These are phyloP conservation scores for Hystrix brachyura DNA, from an alignment of 2,113 vertebrate species.

Conservation along the genomic window DNA sequence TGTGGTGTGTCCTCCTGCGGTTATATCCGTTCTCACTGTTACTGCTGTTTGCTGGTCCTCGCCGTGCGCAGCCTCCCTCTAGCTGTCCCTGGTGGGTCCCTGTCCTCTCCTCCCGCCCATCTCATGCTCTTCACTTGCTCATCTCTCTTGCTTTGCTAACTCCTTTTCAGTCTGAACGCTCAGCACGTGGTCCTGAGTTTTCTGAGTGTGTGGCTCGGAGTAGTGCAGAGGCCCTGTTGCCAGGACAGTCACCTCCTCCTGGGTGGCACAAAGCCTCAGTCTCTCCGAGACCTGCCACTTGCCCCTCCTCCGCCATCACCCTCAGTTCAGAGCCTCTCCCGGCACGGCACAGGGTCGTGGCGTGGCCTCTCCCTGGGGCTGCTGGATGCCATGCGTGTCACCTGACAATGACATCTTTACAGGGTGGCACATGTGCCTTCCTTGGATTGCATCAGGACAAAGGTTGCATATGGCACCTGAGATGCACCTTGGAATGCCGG, in stretches of 20 bases:
- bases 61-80: background rate
- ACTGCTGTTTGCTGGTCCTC: background rate
- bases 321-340: background rate
- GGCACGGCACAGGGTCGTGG: background rate
- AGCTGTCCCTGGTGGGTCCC: background rate
- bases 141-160: background rate
- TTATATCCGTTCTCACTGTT: background rate
- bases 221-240: background rate
- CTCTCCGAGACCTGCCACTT: accelerated
- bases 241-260: background rate
- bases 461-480: background rate
- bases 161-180: background rate
- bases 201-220: background rate
- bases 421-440: background rate
- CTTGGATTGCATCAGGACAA: background rate
- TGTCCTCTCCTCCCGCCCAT: background rate
- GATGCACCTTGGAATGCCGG: background rate
- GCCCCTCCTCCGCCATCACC: background rate
- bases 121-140: background rate
- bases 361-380: background rate
- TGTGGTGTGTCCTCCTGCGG: background rate
- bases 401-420: background rate
- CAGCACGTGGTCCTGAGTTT: background rate
- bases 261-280: background rate
- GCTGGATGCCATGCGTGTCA: background rate